phyloP scores from a whole-genome alignment of 2,113 vertebrate species.

The Hyperoodon ampullatus region DNA sequence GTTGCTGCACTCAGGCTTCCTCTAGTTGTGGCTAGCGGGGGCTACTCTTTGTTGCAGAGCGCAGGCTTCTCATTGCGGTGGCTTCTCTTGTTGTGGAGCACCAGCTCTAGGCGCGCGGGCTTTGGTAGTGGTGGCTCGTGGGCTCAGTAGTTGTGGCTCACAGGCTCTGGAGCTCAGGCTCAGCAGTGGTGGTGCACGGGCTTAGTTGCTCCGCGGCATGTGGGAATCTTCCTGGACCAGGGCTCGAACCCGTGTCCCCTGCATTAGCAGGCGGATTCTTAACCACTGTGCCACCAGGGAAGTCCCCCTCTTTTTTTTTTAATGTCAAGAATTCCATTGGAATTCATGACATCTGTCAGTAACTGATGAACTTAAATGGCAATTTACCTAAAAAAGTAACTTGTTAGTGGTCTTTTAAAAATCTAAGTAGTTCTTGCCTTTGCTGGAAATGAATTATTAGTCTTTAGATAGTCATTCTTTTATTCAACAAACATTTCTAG shows the following conservation, averaged over 20 bases:
- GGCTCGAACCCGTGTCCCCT: neutral
- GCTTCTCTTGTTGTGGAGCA: too few relatives aligned
- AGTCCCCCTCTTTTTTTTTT: neutral
- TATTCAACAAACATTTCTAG: constrained; percentile 38
- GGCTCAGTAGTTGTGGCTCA: too few relatives aligned
- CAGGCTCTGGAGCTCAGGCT: too few relatives aligned
- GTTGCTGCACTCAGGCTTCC: too few relatives aligned
- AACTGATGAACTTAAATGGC: constrained; percentile 6
- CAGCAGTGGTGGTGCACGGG: too few relatives aligned
- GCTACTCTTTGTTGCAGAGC: too few relatives aligned
- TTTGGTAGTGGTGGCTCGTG: too few relatives aligned
- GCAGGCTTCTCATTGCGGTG: too few relatives aligned
- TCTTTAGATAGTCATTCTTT: neutral
- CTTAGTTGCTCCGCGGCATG: too few relatives aligned
- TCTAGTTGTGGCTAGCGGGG: too few relatives aligned
- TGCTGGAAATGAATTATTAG: neutral
- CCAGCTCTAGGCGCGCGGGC: too few relatives aligned
- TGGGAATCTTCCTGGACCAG: neutral
- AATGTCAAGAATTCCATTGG: neutral
- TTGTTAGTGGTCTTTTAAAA: neutral
- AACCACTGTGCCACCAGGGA: neutral
- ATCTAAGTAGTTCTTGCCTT: neutral
- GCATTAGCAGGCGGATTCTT: neutral
- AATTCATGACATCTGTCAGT: neutral
- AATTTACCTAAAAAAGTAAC: constrained; percentile 1